A percentile compares a stretch with the other conserved stretches of the same genome.
Conservation (phyloP, 1,140 invertebrate species). For the Penaeus vannamei region DNA sequence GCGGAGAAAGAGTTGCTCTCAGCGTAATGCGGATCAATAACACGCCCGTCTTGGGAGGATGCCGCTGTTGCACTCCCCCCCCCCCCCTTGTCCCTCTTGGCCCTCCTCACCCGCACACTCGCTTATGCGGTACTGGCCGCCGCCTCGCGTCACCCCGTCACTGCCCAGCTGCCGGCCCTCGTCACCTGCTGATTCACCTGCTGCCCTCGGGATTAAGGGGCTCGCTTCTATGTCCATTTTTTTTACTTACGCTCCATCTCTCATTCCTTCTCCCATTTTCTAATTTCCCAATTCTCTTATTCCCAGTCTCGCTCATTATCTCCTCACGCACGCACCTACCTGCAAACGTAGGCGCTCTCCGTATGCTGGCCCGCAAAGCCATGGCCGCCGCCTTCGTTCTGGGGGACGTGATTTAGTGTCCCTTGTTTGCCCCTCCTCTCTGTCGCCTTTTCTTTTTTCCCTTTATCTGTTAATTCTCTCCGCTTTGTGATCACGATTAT, state of each 20-base stretch:
- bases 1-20: slow-evolving; percentile 21
- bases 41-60: slow-evolving; percentile 24
- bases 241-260: not conserved
- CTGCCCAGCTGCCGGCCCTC: too few relatives aligned
- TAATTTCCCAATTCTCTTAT: not conserved
- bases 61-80: not conserved
- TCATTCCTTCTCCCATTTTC: slow-evolving; percentile 7
- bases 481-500: too few relatives aligned
- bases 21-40: slow-evolving; percentile 27
- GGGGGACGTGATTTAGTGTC: not conserved
- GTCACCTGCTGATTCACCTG: too few relatives aligned
- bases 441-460: not conserved
- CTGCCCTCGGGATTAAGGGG: too few relatives aligned
- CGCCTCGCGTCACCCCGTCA: too few relatives aligned
- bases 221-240: not conserved
- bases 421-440: not conserved
- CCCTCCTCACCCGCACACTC: too few relatives aligned
- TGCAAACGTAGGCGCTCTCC: not conserved
- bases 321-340: not conserved
- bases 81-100: not conserved
- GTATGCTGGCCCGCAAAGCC: not conserved
- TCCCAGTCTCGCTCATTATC: not conserved
- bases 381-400: not conserved
- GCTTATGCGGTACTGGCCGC: too few relatives aligned
- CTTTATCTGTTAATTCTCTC: not conserved